A percentile compares a stretch with the other conserved stretches of the same genome.
These are phyloP conservation scores for Promerops cafer DNA, from an alignment of 2,113 vertebrate species.

Conservation along the genomic window DNA sequence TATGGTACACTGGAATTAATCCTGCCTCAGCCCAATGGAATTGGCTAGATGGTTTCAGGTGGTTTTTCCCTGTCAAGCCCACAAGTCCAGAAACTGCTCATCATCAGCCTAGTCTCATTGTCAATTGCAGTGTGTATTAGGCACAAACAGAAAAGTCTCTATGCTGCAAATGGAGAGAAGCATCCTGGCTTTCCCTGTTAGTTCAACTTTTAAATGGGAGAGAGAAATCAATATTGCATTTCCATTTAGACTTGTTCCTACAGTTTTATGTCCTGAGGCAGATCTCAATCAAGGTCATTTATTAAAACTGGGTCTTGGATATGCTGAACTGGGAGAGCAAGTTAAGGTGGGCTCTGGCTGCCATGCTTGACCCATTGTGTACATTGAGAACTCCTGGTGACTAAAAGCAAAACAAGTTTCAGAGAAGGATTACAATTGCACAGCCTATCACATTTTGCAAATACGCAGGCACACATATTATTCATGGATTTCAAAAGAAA, in stretches of 20 bases:
- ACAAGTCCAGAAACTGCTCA: not conserved
- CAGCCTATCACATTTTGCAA: not conserved
- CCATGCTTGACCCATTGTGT: not conserved
- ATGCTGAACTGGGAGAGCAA: not conserved
- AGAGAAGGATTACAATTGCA: not conserved
- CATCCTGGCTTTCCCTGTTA: not conserved
- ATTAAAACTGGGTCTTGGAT: not conserved
- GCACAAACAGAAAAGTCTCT: not conserved
- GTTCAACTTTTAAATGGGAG: not conserved
- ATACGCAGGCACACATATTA: not conserved
- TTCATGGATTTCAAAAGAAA: not conserved
- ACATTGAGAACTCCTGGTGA: not conserved
- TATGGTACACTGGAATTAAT: not conserved
- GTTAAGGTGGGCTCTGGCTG: not conserved
- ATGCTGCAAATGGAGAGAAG: not conserved
- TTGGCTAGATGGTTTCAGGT: not conserved
- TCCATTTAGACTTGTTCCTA: constrained; percentile 13
- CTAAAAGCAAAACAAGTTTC: not conserved
- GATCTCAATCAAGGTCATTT: not conserved
- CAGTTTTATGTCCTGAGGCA: not conserved
- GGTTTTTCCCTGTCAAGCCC: not conserved
- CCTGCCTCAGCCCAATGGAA: not conserved
- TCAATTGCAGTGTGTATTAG: not conserved
- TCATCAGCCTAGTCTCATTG: not conserved
- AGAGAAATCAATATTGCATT: not conserved